phyloP scores from a whole-genome alignment of 2,888 invertebrate genomes.

The Cheilosia urbana region DNA sequence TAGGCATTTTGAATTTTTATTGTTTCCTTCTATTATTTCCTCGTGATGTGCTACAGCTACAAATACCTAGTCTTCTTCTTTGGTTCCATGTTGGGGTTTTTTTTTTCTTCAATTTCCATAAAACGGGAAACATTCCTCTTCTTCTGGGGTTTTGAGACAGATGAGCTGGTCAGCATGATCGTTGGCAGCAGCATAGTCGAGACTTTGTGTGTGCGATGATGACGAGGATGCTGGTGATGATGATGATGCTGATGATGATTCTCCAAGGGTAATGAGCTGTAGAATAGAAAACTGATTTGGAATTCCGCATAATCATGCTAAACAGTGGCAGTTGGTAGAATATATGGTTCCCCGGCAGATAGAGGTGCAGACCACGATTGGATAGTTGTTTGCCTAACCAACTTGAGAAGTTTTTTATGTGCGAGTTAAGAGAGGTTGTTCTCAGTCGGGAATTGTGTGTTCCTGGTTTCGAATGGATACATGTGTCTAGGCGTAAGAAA shows the following conservation, averaged over 20 bases:
- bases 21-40: constrained; percentile 68
- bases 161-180: constrained; percentile 49
- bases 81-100: constrained; percentile 18
- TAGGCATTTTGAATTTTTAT: constrained; percentile 68
- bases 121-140: constrained; percentile 66
- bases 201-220: not conserved
- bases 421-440: constrained; percentile 32
- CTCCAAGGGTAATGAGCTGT: constrained; percentile 71
- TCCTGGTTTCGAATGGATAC: constrained; percentile 51
- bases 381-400: constrained; percentile 43
- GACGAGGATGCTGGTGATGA: constrained; percentile 29
- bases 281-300: constrained; percentile 70
- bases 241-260: constrained; percentile 39
- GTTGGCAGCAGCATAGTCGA: not conserved
- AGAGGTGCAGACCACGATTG: constrained; percentile 27
- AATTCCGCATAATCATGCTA: constrained; percentile 75
- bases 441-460: constrained; percentile 14
- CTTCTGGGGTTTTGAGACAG: constrained; percentile 19
- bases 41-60: constrained; percentile 59
- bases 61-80: constrained; percentile 27
- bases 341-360: constrained; percentile 44
- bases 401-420: constrained; percentile 22
- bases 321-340: constrained; percentile 59
- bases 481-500: constrained; percentile 21
- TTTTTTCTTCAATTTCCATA: constrained; percentile 32